Percentiles rank a stretch among this genome's conserved stretches.
Conservation (phyloP, 2,797 vertebrate genomes). For the Schizopygopsis pylzovi region DNA sequence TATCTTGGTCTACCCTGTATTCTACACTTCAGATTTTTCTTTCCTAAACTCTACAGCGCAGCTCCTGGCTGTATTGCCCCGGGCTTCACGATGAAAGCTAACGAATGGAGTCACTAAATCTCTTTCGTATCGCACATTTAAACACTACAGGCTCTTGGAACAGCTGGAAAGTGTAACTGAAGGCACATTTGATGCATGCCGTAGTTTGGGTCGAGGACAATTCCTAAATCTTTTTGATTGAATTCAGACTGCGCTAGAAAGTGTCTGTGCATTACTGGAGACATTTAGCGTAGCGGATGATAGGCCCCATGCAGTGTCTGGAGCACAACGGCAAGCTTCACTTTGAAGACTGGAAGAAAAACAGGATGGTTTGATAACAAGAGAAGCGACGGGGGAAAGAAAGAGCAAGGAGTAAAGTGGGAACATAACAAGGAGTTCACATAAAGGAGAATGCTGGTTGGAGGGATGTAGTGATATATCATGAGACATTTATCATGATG, state of each 20-base stretch:
- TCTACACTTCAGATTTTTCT: not conserved
- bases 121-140: constrained; percentile 24
- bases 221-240: constrained; percentile 49
- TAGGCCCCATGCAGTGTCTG: constrained; percentile 44
- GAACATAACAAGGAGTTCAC: constrained; percentile 47
- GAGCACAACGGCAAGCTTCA: constrained; percentile 24
- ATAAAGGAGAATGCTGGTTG: constrained; percentile 48
- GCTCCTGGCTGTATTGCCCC: not conserved
- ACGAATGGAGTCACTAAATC: constrained; percentile 21
- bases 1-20: not conserved
- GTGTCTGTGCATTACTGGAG: constrained; percentile 32
- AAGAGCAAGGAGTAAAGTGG: constrained; percentile 37
- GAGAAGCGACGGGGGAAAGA: constrained; percentile 50
- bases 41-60: not conserved
- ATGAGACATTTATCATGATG: constrained; percentile 69
- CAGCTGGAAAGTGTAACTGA: constrained; percentile 43
- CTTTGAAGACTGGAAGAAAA: constrained; percentile 54
- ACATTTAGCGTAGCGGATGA: constrained; percentile 38
- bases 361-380: constrained; percentile 43
- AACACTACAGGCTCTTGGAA: constrained; percentile 20
- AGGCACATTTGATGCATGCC: constrained; percentile 21
- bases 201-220: constrained; percentile 12
- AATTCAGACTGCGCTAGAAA: constrained; percentile 46
- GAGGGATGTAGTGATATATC: constrained; percentile 54
- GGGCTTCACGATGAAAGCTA: not conserved